Evolutionary conservation across 2,797 vertebrate species (phyloP).

Genomic region (Streptopelia turtur): DNA sequence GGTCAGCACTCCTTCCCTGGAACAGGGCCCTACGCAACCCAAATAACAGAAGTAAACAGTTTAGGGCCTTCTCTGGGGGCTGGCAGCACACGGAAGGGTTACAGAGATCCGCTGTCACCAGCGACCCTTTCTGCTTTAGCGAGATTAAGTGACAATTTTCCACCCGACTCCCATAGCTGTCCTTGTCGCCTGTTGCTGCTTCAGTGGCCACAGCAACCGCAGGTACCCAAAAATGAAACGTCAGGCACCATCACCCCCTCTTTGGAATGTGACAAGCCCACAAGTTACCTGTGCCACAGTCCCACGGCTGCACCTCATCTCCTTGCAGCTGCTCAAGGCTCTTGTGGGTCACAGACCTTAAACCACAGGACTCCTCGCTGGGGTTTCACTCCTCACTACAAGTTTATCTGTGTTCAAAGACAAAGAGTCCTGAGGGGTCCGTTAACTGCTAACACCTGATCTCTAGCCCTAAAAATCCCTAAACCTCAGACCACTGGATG

Average conservation of each 20-base stretch:
- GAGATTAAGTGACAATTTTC: background rate
- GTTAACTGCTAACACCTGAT: background rate
- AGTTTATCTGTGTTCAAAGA: background rate
- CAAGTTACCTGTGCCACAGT: background rate
- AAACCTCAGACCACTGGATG: background rate
- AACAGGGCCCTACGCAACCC: accelerated
- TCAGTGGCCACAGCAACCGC: background rate
- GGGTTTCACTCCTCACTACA: no score
- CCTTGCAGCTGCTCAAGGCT: background rate
- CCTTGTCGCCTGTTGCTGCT: background rate
- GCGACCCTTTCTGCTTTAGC: background rate
- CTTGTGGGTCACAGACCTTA: accelerated
- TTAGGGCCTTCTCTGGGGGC: background rate
- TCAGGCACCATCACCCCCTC: no score
- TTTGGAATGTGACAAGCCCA: background rate
- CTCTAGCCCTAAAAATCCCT: background rate
- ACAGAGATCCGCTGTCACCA: background rate
- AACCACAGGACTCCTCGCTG: background rate
- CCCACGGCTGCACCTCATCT: background rate
- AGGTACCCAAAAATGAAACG: background rate
- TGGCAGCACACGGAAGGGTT: background rate
- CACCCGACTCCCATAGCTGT: background rate
- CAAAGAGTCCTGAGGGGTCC: background rate
- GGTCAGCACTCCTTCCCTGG: background rate
- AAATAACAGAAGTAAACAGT: background rate